Evolutionary conservation across 1,140 invertebrate species (phyloP).

Genomic region (Drosophila carrolli): DNA sequence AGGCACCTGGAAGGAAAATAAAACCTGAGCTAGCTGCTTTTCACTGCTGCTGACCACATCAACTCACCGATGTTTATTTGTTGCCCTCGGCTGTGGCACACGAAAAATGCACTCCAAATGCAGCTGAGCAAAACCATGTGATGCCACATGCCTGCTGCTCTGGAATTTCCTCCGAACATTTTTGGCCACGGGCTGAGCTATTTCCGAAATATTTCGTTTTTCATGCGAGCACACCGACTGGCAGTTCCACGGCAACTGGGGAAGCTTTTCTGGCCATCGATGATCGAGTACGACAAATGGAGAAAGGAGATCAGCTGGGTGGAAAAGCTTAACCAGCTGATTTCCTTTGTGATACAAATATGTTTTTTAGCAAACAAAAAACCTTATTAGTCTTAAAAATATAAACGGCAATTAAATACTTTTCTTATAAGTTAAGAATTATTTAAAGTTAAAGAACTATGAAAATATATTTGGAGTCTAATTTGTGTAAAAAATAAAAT

Average conservation of each 20-base stretch:
- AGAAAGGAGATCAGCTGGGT: constrained; percentile 20
- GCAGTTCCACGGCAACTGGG: constrained; percentile 22
- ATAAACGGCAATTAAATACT: too few species aligned
- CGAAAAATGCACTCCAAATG: constrained; percentile 67
- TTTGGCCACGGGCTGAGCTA: constrained; percentile 27
- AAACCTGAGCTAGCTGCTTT: background rate
- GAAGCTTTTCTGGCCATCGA: constrained; percentile 16
- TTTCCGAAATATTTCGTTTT: constrained; percentile 36
- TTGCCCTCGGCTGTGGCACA: constrained; percentile 54
- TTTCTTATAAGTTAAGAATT: too few species aligned
- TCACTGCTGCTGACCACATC: background rate
- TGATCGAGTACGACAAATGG: constrained; percentile 25
- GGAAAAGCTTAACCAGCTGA: constrained; percentile 36
- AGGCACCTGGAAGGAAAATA: constrained; percentile 72
- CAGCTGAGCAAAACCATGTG: constrained; percentile 50
- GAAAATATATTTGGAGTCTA: too few species aligned
- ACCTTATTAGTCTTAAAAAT: too few species aligned
- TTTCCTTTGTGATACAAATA: background rate
- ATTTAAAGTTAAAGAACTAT: too few species aligned
- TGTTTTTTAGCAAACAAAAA: too few species aligned
- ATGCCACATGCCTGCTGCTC: constrained; percentile 56
- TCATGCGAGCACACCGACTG: constrained; percentile 10
- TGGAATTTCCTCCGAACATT: constrained; percentile 39
- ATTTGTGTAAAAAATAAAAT: too few species aligned
- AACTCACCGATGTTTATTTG: constrained; percentile 74